Percentiles rank a stretch among this genome's conserved stretches.
Conservation (phyloP, 2,797 vertebrate species). For the Manis javanica region DNA sequence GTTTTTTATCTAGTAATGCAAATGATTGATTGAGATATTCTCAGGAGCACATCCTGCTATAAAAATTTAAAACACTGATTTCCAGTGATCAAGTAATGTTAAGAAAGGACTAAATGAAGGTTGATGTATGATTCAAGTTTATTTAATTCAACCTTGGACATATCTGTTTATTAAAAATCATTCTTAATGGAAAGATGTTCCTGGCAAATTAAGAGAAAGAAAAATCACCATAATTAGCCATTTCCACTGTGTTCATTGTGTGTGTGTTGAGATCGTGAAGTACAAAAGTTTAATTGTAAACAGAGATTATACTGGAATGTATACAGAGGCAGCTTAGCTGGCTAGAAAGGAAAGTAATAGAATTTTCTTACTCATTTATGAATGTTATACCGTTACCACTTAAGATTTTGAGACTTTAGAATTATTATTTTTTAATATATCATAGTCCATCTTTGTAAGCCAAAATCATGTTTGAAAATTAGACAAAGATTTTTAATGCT, state of each 20-base stretch:
- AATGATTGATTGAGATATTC: background rate
- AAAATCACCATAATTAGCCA: background rate
- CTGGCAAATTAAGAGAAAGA: background rate
- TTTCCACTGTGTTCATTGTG: background rate
- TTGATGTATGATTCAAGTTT: background rate
- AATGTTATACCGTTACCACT: background rate
- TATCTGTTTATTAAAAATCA: background rate
- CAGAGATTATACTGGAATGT: background rate
- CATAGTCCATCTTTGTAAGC: background rate
- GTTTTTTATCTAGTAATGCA: background rate
- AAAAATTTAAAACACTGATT: background rate
- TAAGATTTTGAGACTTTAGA: background rate
- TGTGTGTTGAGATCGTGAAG: background rate
- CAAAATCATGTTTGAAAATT: constrained; percentile 22
- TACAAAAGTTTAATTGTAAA: background rate
- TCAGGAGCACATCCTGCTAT: background rate
- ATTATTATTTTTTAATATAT: background rate
- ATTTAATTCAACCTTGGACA: background rate
- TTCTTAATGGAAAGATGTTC: background rate
- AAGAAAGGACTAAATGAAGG: background rate
- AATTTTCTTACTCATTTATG: background rate
- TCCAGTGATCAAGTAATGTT: background rate
- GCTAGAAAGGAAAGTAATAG: background rate
- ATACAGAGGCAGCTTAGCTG: background rate
- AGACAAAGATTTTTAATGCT: constrained; percentile 1